Conservation (phyloP, 2,797 vertebrate species). For the Loriculus beryllinus region DNA sequence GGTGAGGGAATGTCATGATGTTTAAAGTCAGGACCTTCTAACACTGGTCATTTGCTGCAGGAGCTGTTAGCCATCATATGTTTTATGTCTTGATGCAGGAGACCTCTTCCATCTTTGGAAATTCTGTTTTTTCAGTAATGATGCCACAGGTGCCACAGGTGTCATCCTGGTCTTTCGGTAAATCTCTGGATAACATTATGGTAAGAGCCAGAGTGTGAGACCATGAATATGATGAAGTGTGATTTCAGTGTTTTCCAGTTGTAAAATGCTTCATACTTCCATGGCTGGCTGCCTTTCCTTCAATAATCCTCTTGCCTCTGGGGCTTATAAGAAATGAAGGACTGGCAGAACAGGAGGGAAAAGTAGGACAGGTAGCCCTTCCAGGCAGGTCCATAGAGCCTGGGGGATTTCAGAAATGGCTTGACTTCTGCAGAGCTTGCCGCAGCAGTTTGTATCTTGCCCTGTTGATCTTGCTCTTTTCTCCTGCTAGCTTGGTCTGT, state of each 20-base stretch:
- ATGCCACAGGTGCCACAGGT: background rate
- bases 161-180: background rate
- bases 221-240: background rate
- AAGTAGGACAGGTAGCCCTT: background rate
- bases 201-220: background rate
- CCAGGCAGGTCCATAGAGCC: background rate
- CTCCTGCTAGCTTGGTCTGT: background rate
- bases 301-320: background rate
- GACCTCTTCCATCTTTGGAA: background rate
- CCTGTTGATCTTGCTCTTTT: background rate
- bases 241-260: background rate
- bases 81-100: background rate
- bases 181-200: background rate
- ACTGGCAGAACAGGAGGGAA: background rate
- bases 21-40: background rate
- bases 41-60: background rate
- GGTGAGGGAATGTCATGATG: background rate
- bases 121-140: background rate
- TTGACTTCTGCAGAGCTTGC: background rate
- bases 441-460: background rate
- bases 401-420: background rate
- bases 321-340: background rate
- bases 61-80: rapidly evolving
- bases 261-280: background rate
- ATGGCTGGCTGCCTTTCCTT: background rate